These are phyloP conservation scores for Cloeon dipterum DNA, from an alignment of 2,888 invertebrate genomes.

Conservation along the genomic window DNA sequence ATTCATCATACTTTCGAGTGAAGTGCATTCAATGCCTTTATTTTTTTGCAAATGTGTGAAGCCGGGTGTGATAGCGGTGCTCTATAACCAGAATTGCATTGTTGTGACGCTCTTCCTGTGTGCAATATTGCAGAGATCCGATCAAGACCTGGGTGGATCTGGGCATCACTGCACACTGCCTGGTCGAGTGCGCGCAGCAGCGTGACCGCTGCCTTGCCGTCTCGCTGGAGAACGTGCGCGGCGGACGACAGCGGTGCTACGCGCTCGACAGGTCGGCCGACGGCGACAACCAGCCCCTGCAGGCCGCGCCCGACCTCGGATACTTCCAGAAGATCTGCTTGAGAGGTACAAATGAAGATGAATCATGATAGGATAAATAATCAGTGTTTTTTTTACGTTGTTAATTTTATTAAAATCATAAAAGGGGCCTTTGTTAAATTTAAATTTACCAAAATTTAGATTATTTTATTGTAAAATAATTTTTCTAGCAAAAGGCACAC, in stretches of 20 bases:
- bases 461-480: too few relatives aligned
- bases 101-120: not conserved
- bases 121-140: slow-evolving; percentile 14
- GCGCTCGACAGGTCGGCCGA: slow-evolving; percentile 17
- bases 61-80: too few relatives aligned
- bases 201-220: slow-evolving; percentile 16
- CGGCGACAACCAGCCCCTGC: slow-evolving; percentile 14
- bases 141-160: slow-evolving; percentile 14
- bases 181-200: slow-evolving; percentile 16
- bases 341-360: slow-evolving; percentile 12
- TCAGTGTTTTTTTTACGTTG: too few relatives aligned
- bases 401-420: too few relatives aligned
- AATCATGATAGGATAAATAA: too few relatives aligned
- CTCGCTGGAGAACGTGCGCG: slow-evolving; percentile 15
- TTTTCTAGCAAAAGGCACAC: too few relatives aligned
- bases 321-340: slow-evolving; percentile 22
- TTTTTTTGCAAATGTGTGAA: too few relatives aligned
- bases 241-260: slow-evolving; percentile 17
- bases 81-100: too few relatives aligned
- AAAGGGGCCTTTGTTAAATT: too few relatives aligned
- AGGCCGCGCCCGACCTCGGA: slow-evolving; percentile 16
- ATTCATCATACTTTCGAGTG: too few relatives aligned
- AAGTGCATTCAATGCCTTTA: too few relatives aligned
- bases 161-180: slow-evolving; percentile 16
- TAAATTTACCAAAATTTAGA: too few relatives aligned